These are phyloP conservation scores for Cryptoleucopteryx plumbea DNA, from an alignment of 2,113 vertebrate genomes.

Conservation along the genomic window DNA sequence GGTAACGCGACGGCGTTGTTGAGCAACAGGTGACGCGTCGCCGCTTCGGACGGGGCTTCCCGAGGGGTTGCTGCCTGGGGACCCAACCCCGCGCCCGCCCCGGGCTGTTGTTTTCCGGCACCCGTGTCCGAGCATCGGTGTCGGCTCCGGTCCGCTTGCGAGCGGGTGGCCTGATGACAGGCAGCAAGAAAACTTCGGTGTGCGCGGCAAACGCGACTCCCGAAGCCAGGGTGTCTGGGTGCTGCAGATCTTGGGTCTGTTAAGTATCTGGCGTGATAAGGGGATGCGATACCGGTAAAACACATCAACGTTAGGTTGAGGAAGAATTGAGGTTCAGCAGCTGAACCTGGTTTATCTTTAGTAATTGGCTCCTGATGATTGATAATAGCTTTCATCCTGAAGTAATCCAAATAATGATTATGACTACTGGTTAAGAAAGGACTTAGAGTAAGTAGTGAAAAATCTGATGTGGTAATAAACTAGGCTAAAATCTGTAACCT, in stretches of 20 bases:
- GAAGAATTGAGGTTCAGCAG: not conserved
- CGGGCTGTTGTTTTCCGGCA: fast-evolving
- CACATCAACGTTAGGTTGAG: fast-evolving
- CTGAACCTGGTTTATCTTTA: not conserved
- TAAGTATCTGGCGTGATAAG: fast-evolving
- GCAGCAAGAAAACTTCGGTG: fast-evolving
- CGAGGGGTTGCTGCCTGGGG: not conserved
- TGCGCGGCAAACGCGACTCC: fast-evolving
- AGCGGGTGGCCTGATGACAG: fast-evolving
- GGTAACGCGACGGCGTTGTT: fast-evolving
- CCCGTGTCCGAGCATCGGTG: fast-evolving
- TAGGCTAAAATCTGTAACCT: not conserved
- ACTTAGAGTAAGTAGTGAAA: not conserved
- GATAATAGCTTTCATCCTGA: not conserved
- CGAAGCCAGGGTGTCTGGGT: fast-evolving
- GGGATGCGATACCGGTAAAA: fast-evolving
- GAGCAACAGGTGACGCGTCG: not conserved
- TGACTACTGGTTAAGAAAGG: not conserved
- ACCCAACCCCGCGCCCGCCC: too few species aligned
- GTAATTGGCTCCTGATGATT: not conserved
- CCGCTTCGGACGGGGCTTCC: not conserved
- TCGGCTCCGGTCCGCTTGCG: fast-evolving
- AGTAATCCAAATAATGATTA: not conserved
- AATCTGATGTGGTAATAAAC: not conserved
- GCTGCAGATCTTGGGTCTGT: fast-evolving